These are phyloP conservation scores for Troilus luridus DNA, from an alignment of 2,888 invertebrate species.

Conservation along the genomic window DNA sequence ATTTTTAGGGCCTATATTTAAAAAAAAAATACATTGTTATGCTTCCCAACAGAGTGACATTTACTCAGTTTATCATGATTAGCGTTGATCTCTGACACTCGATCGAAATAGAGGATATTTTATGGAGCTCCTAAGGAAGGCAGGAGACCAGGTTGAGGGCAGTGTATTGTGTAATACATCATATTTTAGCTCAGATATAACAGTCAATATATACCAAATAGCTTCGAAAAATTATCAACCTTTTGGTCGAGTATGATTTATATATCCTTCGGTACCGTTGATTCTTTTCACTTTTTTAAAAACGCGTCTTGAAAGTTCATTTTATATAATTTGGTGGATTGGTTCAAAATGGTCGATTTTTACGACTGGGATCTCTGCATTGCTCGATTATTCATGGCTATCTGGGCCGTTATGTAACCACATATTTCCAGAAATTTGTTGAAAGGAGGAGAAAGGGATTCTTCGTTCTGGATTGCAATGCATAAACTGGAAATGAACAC, in stretches of 20 bases:
- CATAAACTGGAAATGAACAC: too few relatives aligned
- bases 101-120: not conserved
- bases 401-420: not conserved
- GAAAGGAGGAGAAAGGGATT: not conserved
- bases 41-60: constrained; percentile 8
- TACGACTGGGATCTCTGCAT: not conserved
- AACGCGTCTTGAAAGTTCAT: constrained; percentile 31
- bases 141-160: not conserved
- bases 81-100: not conserved
- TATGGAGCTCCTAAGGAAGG: not conserved
- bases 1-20: not conserved
- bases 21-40: not conserved
- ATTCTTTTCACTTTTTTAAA: constrained; percentile 24
- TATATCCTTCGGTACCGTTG: not conserved
- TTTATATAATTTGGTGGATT: constrained; percentile 41
- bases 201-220: not conserved
- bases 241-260: constrained; percentile 13
- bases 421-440: not conserved
- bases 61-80: not conserved
- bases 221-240: constrained; percentile 6
- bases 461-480: too few relatives aligned
- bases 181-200: not conserved
- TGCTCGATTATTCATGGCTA: not conserved
- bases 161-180: not conserved
- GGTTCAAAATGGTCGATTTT: constrained; percentile 24